Base-by-base conservation (phyloP, 2,113 vertebrate genomes). In the Nansenia antarctica region DNA sequence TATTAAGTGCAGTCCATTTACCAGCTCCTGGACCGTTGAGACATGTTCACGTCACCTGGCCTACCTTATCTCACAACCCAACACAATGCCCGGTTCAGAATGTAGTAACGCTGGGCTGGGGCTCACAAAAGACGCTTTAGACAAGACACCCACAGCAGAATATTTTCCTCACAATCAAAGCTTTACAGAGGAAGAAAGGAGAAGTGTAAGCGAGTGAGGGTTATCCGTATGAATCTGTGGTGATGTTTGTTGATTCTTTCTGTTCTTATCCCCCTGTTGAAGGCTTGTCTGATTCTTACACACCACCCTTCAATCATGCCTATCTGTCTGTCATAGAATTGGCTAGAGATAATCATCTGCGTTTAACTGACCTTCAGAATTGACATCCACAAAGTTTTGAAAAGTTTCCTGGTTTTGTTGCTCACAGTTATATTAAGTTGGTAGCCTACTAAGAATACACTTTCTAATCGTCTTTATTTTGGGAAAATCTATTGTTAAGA, bases 151-250 rank as follows among this genome's bases (percentile, higher is more conserved):
- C 72, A 54, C 70, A 72, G 85, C 70, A 78, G 80, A 82, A 79
- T 71, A 88, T n/a, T 87, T 86, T 74, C 78, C 72, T 72, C 74
- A 69, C 84, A 86, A 84, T 87, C 85, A 87, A 81, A 79, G 83
- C 85, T 58, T 78, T 45, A 88, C 85, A 89, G 86, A 84, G 77
- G 71, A 67, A 85, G 76, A 80, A 78, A 72, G 74, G 69, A 78
- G 72, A 31, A 32, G 66, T 20, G 37, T 70, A 74, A 75, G 72
- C 74, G 42, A 75, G 53, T 14, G 73, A 70, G 83, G 82, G 80
- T 85, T 88, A 86, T 87, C 87, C 82, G 79, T 59, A 59, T 85
- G 73, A 85, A 90, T 88, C 87, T 87, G 77, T 78, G 78, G 69
- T 72, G 69, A 76, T 2, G 15, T n/a, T n/a, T n/a, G n/a, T n/a